Evolutionary conservation across 2,797 vertebrate genomes (phyloP).

Genomic region (Hoplostethus atlanticus): DNA sequence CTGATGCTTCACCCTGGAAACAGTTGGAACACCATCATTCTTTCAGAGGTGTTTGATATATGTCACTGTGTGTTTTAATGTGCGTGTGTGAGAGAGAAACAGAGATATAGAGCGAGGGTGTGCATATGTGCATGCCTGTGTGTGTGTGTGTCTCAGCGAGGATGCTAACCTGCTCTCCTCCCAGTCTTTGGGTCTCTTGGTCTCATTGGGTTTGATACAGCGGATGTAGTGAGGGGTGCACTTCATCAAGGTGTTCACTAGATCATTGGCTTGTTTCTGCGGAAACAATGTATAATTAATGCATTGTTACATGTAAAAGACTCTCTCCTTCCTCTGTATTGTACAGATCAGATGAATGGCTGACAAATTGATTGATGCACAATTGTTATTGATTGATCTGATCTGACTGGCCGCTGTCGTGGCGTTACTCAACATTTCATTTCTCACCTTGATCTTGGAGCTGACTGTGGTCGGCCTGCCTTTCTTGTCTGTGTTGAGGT

Average conservation of each 20-base stretch:
- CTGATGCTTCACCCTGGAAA: slow-evolving; percentile 90
- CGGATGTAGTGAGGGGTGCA: slow-evolving; percentile 98
- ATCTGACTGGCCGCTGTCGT: neutral
- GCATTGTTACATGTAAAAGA: slow-evolving; percentile 39
- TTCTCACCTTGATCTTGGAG: slow-evolving; percentile 94
- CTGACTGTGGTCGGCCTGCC: slow-evolving; percentile 91
- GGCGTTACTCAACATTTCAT: neutral
- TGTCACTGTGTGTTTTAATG: neutral
- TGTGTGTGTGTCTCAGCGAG: slow-evolving; percentile 1
- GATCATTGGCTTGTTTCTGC: slow-evolving; percentile 97
- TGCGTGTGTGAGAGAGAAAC: neutral
- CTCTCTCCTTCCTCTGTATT: neutral
- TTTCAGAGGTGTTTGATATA: neutral
- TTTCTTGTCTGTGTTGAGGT: slow-evolving; percentile 94
- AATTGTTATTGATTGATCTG: neutral
- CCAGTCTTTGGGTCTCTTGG: slow-evolving; percentile 95
- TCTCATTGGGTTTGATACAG: slow-evolving; percentile 98
- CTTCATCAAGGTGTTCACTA: slow-evolving; percentile 95
- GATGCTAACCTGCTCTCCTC: slow-evolving; percentile 92
- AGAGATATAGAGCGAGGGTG: too few species aligned
- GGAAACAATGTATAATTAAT: slow-evolving; percentile 12
- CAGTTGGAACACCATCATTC: neutral
- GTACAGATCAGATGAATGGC: neutral
- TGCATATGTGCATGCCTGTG: too few species aligned
- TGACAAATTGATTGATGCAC: too few species aligned